Evolutionary conservation across 2,797 vertebrate species (phyloP), one percentile per base, ranked within the genome.

Genomic region (Leptoclinus maculatus): DNA sequence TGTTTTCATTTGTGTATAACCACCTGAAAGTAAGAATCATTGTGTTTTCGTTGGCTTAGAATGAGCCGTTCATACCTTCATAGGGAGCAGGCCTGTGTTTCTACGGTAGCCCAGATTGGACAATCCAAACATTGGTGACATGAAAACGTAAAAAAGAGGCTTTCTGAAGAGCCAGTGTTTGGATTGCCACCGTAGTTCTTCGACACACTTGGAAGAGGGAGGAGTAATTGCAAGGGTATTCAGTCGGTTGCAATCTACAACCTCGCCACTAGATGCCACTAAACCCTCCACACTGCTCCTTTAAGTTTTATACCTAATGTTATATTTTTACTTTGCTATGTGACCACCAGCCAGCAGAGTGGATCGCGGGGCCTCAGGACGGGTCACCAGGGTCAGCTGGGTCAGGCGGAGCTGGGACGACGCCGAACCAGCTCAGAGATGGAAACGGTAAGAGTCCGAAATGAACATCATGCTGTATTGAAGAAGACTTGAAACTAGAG

Each of bases 371-470:
- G 87, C 83, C 68, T 89, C 41, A 85, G 87, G 69, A 39, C 75
- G 9, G 79, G 41, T 51, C 88, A 87, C 8, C 91, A 81, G 76
- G 39, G 67, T 3, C 87, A 78, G 23, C 3, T 64, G 83, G 78
- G 58, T 78, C 89, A 77, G 70, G 75, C 71, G 2, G 89, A 91
- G 12, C 79, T 70, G 74, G 87, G 88, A 23, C 75, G 29, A 5
- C 58, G 13, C 79, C 43, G 93, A 93, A 94, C 87, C 95, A 95
- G 91, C 94, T 91, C 96, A 57, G 96, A 98, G 47, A 94, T 97
- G 92, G 93, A 96, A 86, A 93, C 91, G 84, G 93, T 94, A 36
- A 83, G 78, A 36, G 17, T 36, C 25, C 34, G 1, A 1, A 34
- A 34, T 34, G 32, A 34, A 34, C 32, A 34, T 34, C 32, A 34